Base-by-base conservation (phyloP, 1,140 invertebrate genomes). In the Leptoteleia sp. region DNA sequence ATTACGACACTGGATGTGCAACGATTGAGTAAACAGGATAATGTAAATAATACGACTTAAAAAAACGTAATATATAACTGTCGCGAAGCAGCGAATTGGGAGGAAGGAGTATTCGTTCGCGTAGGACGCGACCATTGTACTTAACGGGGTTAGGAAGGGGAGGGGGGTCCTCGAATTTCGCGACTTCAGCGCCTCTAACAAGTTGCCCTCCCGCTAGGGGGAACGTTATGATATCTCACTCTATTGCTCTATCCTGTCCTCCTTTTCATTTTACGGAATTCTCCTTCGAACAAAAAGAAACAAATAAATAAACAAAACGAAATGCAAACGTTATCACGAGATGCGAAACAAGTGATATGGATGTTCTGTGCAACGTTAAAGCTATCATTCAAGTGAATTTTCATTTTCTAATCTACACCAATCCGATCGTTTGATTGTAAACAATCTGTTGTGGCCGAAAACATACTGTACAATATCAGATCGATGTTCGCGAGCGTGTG, bases 1-100 rank as follows among this genome's bases (percentile, higher is more conserved):
- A 68, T 68, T 68, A 57, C 50, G 64, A 68, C 50, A 68, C 42
- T 68, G 64, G 64, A 68, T 68, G 13, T 38, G n/a, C n/a, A n/a
- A 68, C 17, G 16, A 55, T 65, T 64, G 31, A 40, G 31, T 29
- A 12, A 61, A 42, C 38, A 62, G n/a, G 11, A 37, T 55, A 47
- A 45, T 67, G 40, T 55, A 68, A 55, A 68, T 70, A n/a, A 50
- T 59, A 70, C 52, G 15, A 70, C 33, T 48, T 65, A n/a, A n/a
- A n/a, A n/a, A 43, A 47, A 55, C 19, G 38, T 37, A 47, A 47
- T 48, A 29, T n/a, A 27, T 47, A n/a, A n/a, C 17, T 55, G 59
- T 45, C 11, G 43, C 47, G 37, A 57, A 31, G 11, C 35, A 29
- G 25, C 31, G 22, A 47, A 54, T 9, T 37, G 45, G n/a, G n/a